Evolutionary conservation across 30 jellyfish, hydroid and myxozoan species (phyloP), one percentile per base, ranked within the genome.

Genomic region (Turritopsis dohrnii): DNA sequence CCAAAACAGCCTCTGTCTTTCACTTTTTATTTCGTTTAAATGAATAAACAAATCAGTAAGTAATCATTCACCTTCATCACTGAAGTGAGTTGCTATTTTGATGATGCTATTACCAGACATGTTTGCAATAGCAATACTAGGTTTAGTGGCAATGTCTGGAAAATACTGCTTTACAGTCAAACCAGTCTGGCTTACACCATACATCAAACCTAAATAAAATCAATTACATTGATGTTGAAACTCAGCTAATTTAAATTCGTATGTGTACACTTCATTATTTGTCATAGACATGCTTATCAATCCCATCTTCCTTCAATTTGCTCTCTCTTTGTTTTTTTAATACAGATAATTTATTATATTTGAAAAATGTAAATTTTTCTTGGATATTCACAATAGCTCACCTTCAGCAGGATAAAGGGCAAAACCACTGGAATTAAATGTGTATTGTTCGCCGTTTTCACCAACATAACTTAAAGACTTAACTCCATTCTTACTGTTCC

Each of bases 401-500:
- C 60, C 60, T 41, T 5, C 5, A 41, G 60, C 13, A 41, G 60
- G 60, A 41, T 41, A 41, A 5, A 41, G 13, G 9, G 60, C 13
- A 41, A 41, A 41, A 41, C 60, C 60, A 13, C 60, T 41, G 60
- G 60, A 41, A 41, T 41, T 41, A 41, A 41, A 41, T 41, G 60
- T 41, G 13, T 41, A 41, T 3, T 41, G 13, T 41, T 41, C 13
- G 9, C 9, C 5, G 13, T 41, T 41, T 41, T 41, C 60, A 41
- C 60, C 60, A 41, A 5, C 13, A 1, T 69, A 69, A 0, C 22
- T n/a, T 21, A 69, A 8, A 27, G 31, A 27, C 19, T 7, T 21
- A 1, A 69, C 77, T 69, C 77, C 77, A 7, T 69, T 69, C 17
- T 69, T 69, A 27, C 77, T 69, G 31, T 8, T 23, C 77, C 77